Percentiles rank a stretch among this genome's conserved stretches.
These are phyloP conservation scores for Myathropa florea DNA, from an alignment of 2,888 invertebrate species.

Conservation along the genomic window DNA sequence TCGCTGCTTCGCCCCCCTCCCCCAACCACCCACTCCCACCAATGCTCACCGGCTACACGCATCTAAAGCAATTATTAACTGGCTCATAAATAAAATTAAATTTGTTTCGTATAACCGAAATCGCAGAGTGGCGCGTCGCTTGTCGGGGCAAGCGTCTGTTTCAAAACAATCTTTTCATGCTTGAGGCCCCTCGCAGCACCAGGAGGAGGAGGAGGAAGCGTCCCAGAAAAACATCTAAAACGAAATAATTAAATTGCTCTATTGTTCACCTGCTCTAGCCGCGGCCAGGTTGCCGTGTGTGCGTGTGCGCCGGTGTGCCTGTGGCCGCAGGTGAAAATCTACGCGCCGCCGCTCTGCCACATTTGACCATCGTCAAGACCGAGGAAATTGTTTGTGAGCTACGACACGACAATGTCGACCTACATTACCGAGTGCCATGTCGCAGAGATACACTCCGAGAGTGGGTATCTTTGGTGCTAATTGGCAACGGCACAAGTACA, in stretches of 20 bases:
- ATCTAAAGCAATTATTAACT: slow-evolving; percentile 31
- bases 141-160: slow-evolving; percentile 1
- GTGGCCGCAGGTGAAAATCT: slow-evolving; percentile 44
- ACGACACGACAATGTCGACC: slow-evolving; percentile 20
- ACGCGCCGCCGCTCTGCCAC: slow-evolving; percentile 31
- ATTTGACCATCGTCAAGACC: slow-evolving; percentile 3
- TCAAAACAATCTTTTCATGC: slow-evolving; percentile 60
- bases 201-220: slow-evolving; percentile 10
- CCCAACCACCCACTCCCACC: not conserved
- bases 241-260: slow-evolving; percentile 62
- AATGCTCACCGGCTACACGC: not conserved
- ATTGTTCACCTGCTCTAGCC: slow-evolving; percentile 59
- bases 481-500: slow-evolving; percentile 61
- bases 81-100: slow-evolving; percentile 48
- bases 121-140: not conserved
- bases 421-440: slow-evolving; percentile 49
- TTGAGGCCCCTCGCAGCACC: slow-evolving; percentile 27
- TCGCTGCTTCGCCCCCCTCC: too few relatives aligned
- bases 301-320: too few relatives aligned
- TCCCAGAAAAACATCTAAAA: slow-evolving; percentile 6
- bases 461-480: slow-evolving; percentile 48
- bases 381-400: not conserved
- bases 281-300: slow-evolving; percentile 14
- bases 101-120: not conserved
- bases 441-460: slow-evolving; percentile 23